phyloP scores from a whole-genome alignment of 2,888 invertebrate species.

The Hydrotaea cyrtoneurina region DNA sequence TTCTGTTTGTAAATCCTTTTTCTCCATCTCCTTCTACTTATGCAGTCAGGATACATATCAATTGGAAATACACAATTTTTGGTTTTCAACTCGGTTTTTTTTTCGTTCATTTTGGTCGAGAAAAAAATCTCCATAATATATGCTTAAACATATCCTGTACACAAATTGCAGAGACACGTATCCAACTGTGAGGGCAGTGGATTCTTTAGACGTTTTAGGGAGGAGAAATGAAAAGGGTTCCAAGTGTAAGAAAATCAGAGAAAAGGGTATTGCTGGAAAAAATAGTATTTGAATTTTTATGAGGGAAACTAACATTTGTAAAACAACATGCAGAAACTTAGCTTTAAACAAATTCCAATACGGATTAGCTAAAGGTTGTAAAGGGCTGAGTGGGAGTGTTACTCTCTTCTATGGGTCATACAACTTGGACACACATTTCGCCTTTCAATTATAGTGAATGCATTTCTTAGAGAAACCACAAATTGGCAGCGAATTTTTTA shows the following conservation, averaged over 20 bases:
- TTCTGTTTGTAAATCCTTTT: constrained; percentile 73
- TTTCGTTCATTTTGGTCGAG: constrained; percentile 38
- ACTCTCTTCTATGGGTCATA: too few species aligned
- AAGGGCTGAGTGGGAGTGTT: too few species aligned
- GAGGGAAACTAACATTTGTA: not conserved
- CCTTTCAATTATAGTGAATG: too few species aligned
- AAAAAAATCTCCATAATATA: constrained; percentile 80
- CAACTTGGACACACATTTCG: too few species aligned
- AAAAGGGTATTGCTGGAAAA: not conserved
- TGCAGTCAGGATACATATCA: constrained; percentile 62
- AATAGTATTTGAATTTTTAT: constrained; percentile 38
- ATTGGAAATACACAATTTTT: constrained; percentile 61
- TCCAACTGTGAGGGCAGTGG: constrained; percentile 58
- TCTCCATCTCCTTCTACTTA: constrained; percentile 69
- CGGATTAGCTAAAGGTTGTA: too few species aligned
- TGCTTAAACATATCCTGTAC: constrained; percentile 81
- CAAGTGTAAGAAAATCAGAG: not conserved
- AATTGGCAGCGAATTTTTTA: too few species aligned
- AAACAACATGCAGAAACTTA: too few species aligned
- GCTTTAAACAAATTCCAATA: too few species aligned
- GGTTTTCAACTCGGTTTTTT: constrained; percentile 50
- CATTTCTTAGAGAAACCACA: too few species aligned
- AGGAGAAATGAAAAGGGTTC: not conserved
- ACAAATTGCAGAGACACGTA: constrained; percentile 79
- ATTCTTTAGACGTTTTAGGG: not conserved